Conservation (phyloP, 2,888 invertebrate species). For the Leptinotarsa peninsularis region DNA sequence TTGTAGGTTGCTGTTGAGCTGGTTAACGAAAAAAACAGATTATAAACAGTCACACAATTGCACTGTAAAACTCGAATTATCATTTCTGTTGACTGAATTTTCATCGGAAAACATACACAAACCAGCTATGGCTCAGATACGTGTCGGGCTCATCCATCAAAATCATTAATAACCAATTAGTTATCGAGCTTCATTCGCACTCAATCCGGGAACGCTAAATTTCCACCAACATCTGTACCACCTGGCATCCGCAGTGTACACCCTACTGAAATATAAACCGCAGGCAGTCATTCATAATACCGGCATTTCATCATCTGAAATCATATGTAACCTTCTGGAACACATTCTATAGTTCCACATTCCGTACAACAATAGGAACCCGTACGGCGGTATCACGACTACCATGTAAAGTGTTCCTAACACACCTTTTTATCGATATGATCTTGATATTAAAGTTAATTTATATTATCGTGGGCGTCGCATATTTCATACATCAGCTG, state of each 20-base stretch:
- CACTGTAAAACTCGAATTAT: no score
- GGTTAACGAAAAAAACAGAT: no score
- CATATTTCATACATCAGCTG: constrained; percentile 6
- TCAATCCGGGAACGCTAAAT: constrained; percentile 40
- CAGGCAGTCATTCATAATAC: constrained; percentile 59
- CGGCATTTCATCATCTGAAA: constrained; percentile 62
- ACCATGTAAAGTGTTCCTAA: constrained; percentile 46
- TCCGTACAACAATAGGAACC: constrained; percentile 58
- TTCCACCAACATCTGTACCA: constrained; percentile 39
- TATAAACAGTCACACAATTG: no score
- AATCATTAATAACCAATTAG: constrained; percentile 9
- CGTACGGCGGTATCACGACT: constrained; percentile 51
- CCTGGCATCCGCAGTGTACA: constrained; percentile 46
- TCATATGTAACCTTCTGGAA: constrained; percentile 61
- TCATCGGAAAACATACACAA: no score
- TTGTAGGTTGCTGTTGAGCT: no score
- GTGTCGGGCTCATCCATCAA: no score
- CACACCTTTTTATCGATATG: constrained; percentile 37
- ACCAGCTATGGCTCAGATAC: no score
- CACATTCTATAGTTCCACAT: constrained; percentile 62
- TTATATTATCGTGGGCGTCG: constrained; percentile 30
- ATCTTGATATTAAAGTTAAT: constrained; percentile 39
- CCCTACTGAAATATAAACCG: constrained; percentile 58
- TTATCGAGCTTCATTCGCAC: constrained; percentile 25
- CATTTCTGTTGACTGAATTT: no score